A percentile compares a stretch with the other conserved stretches of the same genome.
These are phyloP conservation scores for Sapayoa aenigma DNA, from an alignment of 2,113 vertebrate species.

Conservation along the genomic window DNA sequence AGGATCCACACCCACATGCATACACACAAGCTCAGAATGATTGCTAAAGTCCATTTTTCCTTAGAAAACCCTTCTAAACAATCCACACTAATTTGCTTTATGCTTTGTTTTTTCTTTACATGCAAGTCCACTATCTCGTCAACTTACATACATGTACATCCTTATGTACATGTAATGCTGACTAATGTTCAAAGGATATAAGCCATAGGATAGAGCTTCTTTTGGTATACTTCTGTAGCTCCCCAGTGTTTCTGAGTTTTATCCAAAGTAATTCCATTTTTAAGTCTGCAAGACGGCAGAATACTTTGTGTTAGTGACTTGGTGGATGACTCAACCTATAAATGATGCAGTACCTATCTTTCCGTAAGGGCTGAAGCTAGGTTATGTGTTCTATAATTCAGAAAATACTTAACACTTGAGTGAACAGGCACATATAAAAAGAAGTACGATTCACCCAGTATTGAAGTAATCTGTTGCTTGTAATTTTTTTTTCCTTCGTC, in stretches of 20 bases:
- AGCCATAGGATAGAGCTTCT: not conserved
- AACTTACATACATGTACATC: not conserved
- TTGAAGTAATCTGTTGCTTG: not conserved
- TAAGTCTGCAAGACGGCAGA: not conserved
- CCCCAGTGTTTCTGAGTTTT: not conserved
- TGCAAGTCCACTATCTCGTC: not conserved
- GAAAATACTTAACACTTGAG: constrained; percentile 20
- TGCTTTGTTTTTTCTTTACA: not conserved
- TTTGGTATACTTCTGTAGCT: not conserved
- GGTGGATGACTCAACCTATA: not conserved
- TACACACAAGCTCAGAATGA: not conserved
- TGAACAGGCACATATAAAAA: not conserved
- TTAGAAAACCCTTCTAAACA: not conserved
- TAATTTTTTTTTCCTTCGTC: not conserved
- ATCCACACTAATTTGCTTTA: not conserved
- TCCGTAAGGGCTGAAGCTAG: not conserved
- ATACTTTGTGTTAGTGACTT: constrained; percentile 36
- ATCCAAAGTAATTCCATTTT: not conserved
- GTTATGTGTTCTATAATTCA: constrained; percentile 53
- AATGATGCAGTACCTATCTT: constrained; percentile 53
- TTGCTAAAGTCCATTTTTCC: not conserved
- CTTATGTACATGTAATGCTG: not conserved
- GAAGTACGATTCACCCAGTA: not conserved
- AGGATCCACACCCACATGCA: not conserved
- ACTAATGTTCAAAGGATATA: not conserved